Conservation (phyloP, 92 coral and sea anemone genomes). For the Palythoa grandis region DNA sequence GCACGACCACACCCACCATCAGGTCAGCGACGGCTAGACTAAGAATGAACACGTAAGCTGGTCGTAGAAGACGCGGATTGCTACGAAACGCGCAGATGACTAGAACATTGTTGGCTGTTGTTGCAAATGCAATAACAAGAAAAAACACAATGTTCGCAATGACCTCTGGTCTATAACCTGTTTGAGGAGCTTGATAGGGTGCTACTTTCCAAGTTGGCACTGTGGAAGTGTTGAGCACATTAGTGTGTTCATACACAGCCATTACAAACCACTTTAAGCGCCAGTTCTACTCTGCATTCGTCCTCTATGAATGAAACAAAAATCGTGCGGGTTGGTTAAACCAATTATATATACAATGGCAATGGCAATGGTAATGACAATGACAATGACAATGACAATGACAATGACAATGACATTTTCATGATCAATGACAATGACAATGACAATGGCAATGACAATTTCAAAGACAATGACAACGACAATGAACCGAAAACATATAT, state of each 20-base stretch:
- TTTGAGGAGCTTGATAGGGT: background rate
- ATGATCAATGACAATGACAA: too few species aligned
- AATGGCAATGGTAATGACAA: too few species aligned
- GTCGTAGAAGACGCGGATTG: constrained; percentile 47
- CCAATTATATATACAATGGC: too few species aligned
- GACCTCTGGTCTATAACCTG: constrained; percentile 39
- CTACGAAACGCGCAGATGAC: constrained; percentile 47
- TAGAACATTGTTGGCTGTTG: constrained; percentile 46
- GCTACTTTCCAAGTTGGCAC: background rate
- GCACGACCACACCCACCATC: constrained; percentile 56
- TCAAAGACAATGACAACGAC: too few species aligned
- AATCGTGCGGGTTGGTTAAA: too few species aligned
- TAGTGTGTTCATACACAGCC: background rate
- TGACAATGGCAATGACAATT: too few species aligned
- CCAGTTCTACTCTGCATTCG: too few species aligned
- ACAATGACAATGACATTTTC: too few species aligned
- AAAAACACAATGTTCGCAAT: constrained; percentile 46
- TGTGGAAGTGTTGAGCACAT: background rate
- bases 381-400: too few species aligned
- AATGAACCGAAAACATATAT: too few species aligned
- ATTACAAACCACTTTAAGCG: background rate
- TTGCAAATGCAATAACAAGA: constrained; percentile 40
- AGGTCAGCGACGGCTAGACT: constrained; percentile 60
- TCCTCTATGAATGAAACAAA: too few species aligned
- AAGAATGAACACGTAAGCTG: constrained; percentile 47